Conservation (phyloP, 2,797 vertebrate species). For the Ambastaia sidthimunki region DNA sequence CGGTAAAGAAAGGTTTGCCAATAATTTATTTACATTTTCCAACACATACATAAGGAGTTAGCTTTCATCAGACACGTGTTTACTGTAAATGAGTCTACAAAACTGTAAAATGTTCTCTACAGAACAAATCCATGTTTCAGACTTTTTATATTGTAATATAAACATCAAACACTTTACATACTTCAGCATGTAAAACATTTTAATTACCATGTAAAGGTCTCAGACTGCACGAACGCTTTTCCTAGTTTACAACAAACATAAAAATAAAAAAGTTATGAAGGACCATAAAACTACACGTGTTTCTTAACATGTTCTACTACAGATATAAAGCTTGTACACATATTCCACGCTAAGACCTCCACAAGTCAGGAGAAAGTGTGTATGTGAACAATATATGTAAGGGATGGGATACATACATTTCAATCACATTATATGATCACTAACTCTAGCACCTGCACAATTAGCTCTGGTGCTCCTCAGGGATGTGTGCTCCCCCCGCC, state of each 20-base stretch:
- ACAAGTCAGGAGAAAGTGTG: neutral
- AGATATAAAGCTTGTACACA: neutral
- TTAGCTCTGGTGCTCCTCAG: no score
- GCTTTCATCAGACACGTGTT: neutral
- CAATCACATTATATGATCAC: no score
- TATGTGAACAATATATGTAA: neutral
- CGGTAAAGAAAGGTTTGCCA: no score
- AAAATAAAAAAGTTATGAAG: neutral
- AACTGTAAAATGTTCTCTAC: neutral
- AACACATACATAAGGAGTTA: neutral
- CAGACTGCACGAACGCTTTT: neutral
- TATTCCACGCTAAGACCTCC: neutral
- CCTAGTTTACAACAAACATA: neutral
- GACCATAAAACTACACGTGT: constrained; percentile 8
- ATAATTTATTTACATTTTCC: neutral
- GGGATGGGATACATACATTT: neutral
- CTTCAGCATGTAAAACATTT: neutral
- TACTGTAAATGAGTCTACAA: neutral
- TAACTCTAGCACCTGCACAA: no score
- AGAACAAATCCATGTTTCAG: neutral
- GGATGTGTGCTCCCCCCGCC: no score
- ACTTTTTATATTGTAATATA: neutral
- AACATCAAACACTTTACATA: neutral
- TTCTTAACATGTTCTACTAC: neutral
- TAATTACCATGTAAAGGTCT: neutral